Conservation (phyloP, 2,888 invertebrate species). For the Tenodera sinensis region DNA sequence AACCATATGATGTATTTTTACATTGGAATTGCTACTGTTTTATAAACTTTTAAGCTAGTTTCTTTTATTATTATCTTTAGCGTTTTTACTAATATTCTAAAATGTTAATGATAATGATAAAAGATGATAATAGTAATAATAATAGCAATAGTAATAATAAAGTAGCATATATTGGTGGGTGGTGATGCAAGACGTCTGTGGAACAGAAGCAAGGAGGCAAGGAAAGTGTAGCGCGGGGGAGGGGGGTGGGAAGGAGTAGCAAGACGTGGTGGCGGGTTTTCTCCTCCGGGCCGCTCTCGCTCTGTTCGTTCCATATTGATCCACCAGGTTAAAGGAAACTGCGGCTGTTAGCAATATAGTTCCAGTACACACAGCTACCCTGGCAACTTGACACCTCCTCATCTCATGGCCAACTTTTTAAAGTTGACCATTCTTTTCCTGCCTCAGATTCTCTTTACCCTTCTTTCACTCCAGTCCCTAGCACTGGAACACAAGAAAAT, state of each 20-base stretch:
- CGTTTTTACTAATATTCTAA: no score
- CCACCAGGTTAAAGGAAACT: conserved; percentile 19
- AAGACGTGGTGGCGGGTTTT: neutral
- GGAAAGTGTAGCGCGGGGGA: neutral
- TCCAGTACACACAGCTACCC: conserved; percentile 17
- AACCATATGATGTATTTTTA: no score
- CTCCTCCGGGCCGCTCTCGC: neutral
- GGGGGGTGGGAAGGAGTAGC: neutral
- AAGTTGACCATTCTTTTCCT: neutral
- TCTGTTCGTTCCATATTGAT: conserved; percentile 9
- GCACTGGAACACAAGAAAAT: neutral
- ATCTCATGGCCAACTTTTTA: conserved; percentile 2
- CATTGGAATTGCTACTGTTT: no score
- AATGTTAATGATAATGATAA: neutral
- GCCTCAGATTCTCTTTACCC: neutral
- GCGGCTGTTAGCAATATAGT: conserved; percentile 20
- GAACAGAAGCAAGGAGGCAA: neutral
- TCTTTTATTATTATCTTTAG: no score
- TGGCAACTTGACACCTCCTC: conserved; percentile 13
- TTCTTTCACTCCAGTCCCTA: neutral
- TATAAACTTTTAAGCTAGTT: no score
- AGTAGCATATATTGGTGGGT: neutral
- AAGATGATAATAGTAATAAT: neutral
- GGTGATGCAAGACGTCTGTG: neutral
- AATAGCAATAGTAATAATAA: neutral